Evolutionary conservation across 2,888 invertebrate genomes (phyloP), one percentile per base, ranked within the genome.

Genomic region (Epicampocera succincta): DNA sequence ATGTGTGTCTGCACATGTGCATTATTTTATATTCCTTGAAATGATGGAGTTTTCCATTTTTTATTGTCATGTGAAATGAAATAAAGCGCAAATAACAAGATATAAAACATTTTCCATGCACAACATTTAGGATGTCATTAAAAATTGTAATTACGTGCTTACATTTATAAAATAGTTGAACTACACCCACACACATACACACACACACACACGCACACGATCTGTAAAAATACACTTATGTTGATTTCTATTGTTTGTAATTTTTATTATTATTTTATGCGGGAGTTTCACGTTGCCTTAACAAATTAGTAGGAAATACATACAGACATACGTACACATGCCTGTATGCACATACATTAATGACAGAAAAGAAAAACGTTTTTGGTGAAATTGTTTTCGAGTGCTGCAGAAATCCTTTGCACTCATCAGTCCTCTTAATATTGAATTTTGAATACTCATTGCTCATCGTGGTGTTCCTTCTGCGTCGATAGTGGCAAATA

Each of bases 41-140:
- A 66, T 78, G 74, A 78, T 82, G 79, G 79, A 78, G 74, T 66
- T 74, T 79, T 79, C 8, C 44, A 65, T 63, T 74, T 78, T 66
- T 66, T 79, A 79, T 82, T 78, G 74, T 82, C 78, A 74, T 82
- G 66, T 66, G 56, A 46, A 74, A 60, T 68, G 60, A 25, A 66
- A 74, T 48, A 75, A 60, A 29, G 25, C 3, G 63, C 25, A 66
- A 75, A 60, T 65, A 65, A 78, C 58, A 69, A 74, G 74, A 79
- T 60, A 73, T 78, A 79, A 73, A 82, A 66, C 74, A 79, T 79
- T 82, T 82, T 82, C 74, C 82, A 82, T 82, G 82, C 78, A 82
- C 77, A 82, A 79, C 79, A 82, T 82, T 82, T 82, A 82, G 82
- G 82, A 82, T 82, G 82, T 82, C 82, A 82, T 82, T 82, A 82